A percentile compares a stretch with the other conserved stretches of the same genome.
Conservation (phyloP, 1,140 invertebrate genomes). For the Micrasema minimum region DNA sequence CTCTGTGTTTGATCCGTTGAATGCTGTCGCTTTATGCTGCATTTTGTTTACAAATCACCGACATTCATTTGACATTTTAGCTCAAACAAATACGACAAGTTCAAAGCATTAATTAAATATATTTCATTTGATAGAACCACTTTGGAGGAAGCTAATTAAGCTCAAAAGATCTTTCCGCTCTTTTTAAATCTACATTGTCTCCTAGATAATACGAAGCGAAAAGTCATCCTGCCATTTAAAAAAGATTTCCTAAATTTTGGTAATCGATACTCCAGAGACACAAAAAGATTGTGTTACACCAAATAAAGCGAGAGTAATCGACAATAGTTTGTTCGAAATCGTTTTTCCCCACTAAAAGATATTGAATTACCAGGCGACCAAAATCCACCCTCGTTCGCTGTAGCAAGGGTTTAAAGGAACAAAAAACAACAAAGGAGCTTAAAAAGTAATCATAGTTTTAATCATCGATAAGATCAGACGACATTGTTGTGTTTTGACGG, state of each 20-base stretch:
- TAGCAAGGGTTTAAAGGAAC: slow-evolving; percentile 22
- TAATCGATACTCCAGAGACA: slow-evolving; percentile 13
- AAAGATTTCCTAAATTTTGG: slow-evolving; percentile 12
- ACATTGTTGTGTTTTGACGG: slow-evolving; percentile 34
- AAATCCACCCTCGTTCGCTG: slow-evolving; percentile 15
- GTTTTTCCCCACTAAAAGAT: slow-evolving; percentile 25
- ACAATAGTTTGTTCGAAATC: slow-evolving; percentile 29
- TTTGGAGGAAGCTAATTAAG: slow-evolving; percentile 1
- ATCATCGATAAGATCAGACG: slow-evolving; percentile 15
- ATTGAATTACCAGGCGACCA: slow-evolving; percentile 15
- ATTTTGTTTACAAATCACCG: no score
- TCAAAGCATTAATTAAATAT: no score
- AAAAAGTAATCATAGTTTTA: slow-evolving; percentile 34
- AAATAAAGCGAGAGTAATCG: slow-evolving; percentile 27
- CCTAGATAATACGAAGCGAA: slow-evolving; percentile 17
- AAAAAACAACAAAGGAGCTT: slow-evolving; percentile 33
- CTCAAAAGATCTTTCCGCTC: slow-evolving; percentile 18
- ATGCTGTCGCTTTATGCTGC: no score
- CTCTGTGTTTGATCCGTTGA: no score
- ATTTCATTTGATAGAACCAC: no score
- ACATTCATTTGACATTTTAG: no score
- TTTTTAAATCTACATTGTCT: slow-evolving; percentile 7
- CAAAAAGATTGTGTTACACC: slow-evolving; percentile 27
- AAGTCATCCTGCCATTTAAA: slow-evolving; percentile 7
- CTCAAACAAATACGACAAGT: no score